Percentiles rank a stretch among this genome's conserved stretches.
Conservation (phyloP, 2,113 vertebrate genomes). For the Perca flavescens region DNA sequence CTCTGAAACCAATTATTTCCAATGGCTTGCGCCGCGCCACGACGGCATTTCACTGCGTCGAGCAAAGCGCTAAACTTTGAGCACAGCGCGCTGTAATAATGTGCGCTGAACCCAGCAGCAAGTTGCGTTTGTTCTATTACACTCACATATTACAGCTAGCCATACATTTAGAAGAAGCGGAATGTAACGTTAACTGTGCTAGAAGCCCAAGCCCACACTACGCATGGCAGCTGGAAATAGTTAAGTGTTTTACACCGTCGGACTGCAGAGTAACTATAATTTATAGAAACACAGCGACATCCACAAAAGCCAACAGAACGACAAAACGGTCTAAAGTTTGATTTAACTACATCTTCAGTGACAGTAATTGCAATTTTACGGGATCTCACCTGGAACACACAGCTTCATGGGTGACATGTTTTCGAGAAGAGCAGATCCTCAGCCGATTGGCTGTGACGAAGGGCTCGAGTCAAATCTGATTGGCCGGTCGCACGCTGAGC, state of each 20-base stretch:
- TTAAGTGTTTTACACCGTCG: background rate
- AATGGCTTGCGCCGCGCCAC: no score
- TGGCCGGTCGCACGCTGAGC: constrained; percentile 38
- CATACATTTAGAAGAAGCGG: background rate
- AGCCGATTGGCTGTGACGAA: constrained; percentile 70
- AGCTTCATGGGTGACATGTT: constrained; percentile 88
- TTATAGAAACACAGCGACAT: background rate
- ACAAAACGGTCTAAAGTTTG: rapidly evolving
- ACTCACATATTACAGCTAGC: no score
- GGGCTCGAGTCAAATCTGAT: constrained; percentile 44
- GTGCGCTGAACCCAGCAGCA: no score
- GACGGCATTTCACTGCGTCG: no score
- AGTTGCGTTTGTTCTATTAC: no score
- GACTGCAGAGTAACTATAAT: background rate
- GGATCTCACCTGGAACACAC: constrained; percentile 85
- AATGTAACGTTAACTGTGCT: background rate
- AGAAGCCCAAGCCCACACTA: background rate
- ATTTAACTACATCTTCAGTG: background rate
- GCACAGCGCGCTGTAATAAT: no score
- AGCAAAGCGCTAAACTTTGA: no score
- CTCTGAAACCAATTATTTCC: no score
- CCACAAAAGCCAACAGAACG: no score
- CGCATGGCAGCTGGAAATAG: constrained; percentile 25
- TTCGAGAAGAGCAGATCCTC: constrained; percentile 59
- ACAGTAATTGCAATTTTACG: background rate